Conservation (phyloP, 2,113 vertebrate genomes). For the Galeopterus variegatus region DNA sequence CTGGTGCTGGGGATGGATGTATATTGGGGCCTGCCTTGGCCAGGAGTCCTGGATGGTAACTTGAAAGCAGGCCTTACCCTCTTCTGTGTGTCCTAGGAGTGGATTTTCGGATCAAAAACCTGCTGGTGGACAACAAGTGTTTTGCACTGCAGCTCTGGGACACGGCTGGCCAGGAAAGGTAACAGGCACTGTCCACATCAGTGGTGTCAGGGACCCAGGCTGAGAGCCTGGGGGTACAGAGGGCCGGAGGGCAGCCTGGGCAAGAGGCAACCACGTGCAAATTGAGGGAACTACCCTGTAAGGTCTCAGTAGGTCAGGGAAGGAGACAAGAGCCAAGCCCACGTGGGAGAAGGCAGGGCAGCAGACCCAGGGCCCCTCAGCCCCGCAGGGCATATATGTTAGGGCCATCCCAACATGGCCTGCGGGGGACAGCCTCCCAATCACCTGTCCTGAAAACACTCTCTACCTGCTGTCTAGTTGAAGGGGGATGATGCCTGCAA, state of each 20-base stretch:
- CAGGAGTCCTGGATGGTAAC: background rate
- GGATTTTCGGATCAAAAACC: conserved; percentile 92
- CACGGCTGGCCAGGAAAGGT: conserved; percentile 98
- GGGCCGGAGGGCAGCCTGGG: background rate
- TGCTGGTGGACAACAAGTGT: conserved; percentile 90
- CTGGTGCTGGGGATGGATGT: background rate
- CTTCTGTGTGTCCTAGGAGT: conserved; percentile 89
- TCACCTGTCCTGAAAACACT: background rate
- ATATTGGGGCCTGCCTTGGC: background rate
- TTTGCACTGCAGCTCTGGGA: conserved; percentile 96
- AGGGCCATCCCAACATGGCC: rapidly evolving
- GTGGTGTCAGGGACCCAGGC: rapidly evolving
- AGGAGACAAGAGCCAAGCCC: background rate
- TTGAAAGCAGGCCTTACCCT: too few relatives aligned
- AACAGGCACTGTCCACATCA: background rate
- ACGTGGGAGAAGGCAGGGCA: too few relatives aligned
- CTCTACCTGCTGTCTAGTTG: too few relatives aligned
- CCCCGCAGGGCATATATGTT: too few relatives aligned
- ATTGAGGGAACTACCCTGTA: rapidly evolving
- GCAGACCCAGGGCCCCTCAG: background rate
- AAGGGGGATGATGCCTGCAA: background rate
- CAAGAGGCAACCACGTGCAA: background rate
- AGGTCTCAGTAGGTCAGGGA: background rate
- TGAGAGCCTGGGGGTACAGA: background rate
- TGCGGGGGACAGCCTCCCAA: background rate